Conservation (phyloP, 2,888 invertebrate genomes). For the Spodoptera exigua region DNA sequence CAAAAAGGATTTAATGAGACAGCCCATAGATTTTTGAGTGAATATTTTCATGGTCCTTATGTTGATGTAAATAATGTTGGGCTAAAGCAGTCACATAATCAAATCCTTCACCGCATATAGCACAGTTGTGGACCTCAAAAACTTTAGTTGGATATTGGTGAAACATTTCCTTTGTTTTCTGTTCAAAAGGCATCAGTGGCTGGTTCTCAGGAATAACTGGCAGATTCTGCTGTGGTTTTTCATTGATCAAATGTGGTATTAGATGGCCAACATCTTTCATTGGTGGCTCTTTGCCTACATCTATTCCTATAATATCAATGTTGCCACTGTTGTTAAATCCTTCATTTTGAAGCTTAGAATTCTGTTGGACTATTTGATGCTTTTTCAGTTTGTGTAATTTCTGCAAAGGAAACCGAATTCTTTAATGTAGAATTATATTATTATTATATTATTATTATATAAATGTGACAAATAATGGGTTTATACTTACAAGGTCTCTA, state of each 20-base stretch:
- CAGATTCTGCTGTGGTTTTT: slow-evolving; percentile 62
- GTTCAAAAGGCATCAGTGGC: slow-evolving; percentile 61
- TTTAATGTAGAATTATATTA: background rate
- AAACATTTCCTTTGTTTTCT: slow-evolving; percentile 69
- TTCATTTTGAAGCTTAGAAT: slow-evolving; percentile 67
- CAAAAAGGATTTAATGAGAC: slow-evolving; percentile 21
- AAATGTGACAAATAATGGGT: background rate
- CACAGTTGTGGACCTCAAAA: slow-evolving; percentile 69
- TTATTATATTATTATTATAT: too few relatives aligned
- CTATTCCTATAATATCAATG: slow-evolving; percentile 80
- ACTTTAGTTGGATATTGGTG: slow-evolving; percentile 62
- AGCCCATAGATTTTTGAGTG: slow-evolving; percentile 49
- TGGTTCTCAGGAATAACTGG: slow-evolving; percentile 60
- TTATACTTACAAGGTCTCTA: slow-evolving; percentile 86
- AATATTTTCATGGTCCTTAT: slow-evolving; percentile 69
- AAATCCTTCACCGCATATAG: slow-evolving; percentile 77
- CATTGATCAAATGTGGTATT: slow-evolving; percentile 68
- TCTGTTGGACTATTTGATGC: slow-evolving; percentile 68
- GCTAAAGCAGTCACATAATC: slow-evolving; percentile 73
- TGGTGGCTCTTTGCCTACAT: slow-evolving; percentile 75
- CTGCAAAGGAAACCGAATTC: slow-evolving; percentile 66
- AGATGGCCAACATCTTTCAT: slow-evolving; percentile 69
- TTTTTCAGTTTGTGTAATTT: slow-evolving; percentile 81
- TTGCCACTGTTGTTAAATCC: slow-evolving; percentile 69
- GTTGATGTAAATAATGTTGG: slow-evolving; percentile 75